Percentiles rank a stretch among this genome's conserved stretches.
Evolutionary conservation across 2,113 vertebrate genomes (phyloP).

Genomic region (Elaphurus davidianus): DNA sequence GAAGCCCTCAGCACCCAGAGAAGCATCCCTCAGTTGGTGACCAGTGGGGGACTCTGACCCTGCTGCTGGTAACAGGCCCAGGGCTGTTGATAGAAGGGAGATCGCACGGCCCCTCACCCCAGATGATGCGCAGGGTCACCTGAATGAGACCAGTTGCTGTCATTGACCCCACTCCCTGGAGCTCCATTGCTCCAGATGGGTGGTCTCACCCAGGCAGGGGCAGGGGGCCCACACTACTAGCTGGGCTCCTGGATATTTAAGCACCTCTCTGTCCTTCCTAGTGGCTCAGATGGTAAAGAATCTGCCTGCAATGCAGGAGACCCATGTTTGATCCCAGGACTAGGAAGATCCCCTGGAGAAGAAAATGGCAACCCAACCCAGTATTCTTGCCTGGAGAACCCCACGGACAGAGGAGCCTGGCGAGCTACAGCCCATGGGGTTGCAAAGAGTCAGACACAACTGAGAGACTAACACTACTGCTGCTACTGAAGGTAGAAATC

Average conservation of each 20-base stretch:
- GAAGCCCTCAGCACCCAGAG: neutral
- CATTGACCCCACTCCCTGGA: neutral
- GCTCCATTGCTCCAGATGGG: accelerated
- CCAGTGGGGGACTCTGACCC: accelerated
- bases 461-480: neutral
- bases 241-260: accelerated
- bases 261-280: neutral
- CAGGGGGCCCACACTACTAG: accelerated
- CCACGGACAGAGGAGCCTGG: neutral
- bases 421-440: neutral
- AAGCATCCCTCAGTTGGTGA: neutral
- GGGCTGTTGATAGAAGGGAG: neutral
- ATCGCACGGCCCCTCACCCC: neutral
- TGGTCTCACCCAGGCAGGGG: neutral
- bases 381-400: neutral
- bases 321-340: neutral
- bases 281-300: neutral
- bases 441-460: neutral
- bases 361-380: neutral
- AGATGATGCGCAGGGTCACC: accelerated
- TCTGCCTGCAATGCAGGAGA: neutral
- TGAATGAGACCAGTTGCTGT: neutral
- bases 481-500: neutral
- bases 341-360: neutral
- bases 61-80: neutral